Conservation (phyloP, 2,113 vertebrate genomes). For the Pampusana beccarii region DNA sequence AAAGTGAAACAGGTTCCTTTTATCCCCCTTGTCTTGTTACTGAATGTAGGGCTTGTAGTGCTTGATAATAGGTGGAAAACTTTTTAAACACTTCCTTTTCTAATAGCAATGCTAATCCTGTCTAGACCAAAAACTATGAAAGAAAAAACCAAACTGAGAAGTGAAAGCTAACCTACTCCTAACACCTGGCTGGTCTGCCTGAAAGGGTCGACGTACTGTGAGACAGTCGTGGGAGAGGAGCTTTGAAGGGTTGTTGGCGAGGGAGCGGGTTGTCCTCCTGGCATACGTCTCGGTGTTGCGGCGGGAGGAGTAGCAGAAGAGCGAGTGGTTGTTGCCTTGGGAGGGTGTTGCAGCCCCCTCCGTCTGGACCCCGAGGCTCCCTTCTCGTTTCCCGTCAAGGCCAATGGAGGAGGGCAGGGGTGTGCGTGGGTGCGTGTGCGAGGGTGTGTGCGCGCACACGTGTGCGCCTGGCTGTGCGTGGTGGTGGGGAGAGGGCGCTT, state of each 20-base stretch:
- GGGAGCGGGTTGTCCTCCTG: not conserved
- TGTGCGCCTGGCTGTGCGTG: not conserved
- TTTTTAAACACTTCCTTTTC: conserved; percentile 74
- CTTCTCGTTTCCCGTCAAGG: not conserved
- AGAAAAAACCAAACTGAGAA: conserved; percentile 69
- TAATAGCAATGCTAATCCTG: conserved; percentile 77
- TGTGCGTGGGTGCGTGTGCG: not conserved
- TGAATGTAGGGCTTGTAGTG: conserved; percentile 86
- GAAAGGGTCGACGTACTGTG: conserved; percentile 42
- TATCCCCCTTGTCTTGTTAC: conserved; percentile 74
- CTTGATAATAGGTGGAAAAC: conserved; percentile 74
- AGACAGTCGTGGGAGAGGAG: conserved; percentile 40
- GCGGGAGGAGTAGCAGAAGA: not conserved
- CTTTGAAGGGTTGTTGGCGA: not conserved
- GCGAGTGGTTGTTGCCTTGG: not conserved
- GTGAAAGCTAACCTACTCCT: conserved; percentile 61
- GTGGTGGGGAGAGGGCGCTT: not conserved
- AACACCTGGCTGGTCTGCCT: conserved; percentile 50
- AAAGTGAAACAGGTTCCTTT: conserved; percentile 61
- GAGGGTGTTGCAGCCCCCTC: not conserved
- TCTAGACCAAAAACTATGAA: conserved; percentile 85
- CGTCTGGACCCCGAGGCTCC: not conserved
- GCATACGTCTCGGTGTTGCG: not conserved
- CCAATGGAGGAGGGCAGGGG: not conserved
- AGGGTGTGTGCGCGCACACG: not conserved